phyloP scores from a whole-genome alignment of 2,113 vertebrate genomes.

The Psettodes erumei region DNA sequence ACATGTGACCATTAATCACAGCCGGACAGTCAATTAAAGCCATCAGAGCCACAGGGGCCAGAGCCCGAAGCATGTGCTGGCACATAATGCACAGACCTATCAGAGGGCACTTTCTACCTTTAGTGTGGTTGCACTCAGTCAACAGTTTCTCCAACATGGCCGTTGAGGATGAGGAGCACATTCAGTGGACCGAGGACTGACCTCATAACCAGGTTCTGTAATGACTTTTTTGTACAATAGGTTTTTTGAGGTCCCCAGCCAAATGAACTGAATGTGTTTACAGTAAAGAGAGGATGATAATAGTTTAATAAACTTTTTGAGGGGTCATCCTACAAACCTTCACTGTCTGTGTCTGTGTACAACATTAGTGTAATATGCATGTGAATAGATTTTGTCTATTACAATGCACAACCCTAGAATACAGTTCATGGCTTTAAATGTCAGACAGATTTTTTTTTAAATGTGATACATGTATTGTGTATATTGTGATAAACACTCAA shows the following conservation, averaged over 20 bases:
- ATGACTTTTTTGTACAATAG: background rate
- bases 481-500: background rate
- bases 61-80: conserved; percentile 38
- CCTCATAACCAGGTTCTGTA: conserved; percentile 1
- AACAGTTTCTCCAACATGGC: conserved; percentile 26
- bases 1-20: conserved; percentile 86
- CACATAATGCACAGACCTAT: conserved; percentile 39
- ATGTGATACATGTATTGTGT: background rate
- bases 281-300: background rate
- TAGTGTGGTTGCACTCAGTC: conserved; percentile 32
- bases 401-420: background rate
- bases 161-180: conserved; percentile 7
- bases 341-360: background rate
- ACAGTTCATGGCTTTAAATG: background rate
- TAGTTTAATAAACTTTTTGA: background rate
- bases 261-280: background rate
- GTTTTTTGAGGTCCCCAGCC: background rate
- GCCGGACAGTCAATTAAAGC: conserved; percentile 82
- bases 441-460: background rate
- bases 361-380: background rate
- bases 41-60: conserved; percentile 65
- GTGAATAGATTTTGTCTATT: background rate
- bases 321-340: background rate
- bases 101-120: conserved; percentile 49
- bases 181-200: conserved; percentile 13